These are phyloP conservation scores for Hirtodrosophila duncani DNA, from an alignment of 2,888 invertebrate genomes.

Conservation along the genomic window DNA sequence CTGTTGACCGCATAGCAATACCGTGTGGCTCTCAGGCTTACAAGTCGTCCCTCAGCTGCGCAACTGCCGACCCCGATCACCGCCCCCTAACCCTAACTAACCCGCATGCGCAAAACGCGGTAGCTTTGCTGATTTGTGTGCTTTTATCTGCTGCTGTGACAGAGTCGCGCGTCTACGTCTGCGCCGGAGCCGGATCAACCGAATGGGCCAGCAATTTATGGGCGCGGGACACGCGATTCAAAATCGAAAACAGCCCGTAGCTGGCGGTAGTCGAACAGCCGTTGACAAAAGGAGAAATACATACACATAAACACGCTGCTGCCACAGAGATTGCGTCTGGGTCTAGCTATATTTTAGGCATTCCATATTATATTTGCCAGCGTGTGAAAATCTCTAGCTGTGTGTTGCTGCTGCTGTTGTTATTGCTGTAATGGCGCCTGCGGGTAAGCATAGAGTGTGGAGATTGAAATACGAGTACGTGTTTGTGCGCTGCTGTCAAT, in stretches of 20 bases:
- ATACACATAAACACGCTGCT: no score
- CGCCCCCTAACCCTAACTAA: not conserved
- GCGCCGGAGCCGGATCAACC: conserved; percentile 23
- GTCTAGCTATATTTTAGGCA: no score
- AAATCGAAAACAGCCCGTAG: conserved; percentile 45
- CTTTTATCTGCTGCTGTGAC: conserved; percentile 34
- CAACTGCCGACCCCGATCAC: conserved; percentile 1
- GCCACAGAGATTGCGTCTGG: conserved; percentile 32
- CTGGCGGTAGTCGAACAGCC: conserved; percentile 10
- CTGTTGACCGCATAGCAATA: no score
- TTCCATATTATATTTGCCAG: conserved; percentile 21
- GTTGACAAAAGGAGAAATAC: no score
- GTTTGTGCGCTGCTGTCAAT: not conserved
- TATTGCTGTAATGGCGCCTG: conserved; percentile 45
- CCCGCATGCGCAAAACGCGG: conserved; percentile 24
- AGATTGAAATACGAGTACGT: conserved; percentile 1
- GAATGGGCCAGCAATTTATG: conserved; percentile 47
- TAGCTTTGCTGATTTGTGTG: conserved; percentile 45
- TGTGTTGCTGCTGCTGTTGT: conserved; percentile 5
- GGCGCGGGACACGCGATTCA: conserved; percentile 58
- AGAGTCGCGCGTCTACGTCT: not conserved
- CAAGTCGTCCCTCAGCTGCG: not conserved
- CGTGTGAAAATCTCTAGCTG: conserved; percentile 54
- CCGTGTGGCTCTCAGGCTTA: no score
- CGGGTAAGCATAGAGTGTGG: conserved; percentile 23